Conservation (phyloP, 1,140 invertebrate species). For the Trichoplusia ni region DNA sequence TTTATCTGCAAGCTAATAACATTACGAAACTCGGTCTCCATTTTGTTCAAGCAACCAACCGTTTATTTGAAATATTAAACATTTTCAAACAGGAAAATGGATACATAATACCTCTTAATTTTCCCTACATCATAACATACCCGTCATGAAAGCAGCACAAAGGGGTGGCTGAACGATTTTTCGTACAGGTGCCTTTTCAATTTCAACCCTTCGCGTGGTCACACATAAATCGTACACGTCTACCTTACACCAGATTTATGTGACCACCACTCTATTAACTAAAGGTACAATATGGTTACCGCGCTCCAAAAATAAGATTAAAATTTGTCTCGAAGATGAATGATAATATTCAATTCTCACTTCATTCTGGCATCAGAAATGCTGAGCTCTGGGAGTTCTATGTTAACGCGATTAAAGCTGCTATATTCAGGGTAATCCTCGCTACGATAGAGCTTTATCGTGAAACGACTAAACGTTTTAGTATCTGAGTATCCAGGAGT, state of each 20-base stretch:
- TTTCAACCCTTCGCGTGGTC: constrained; percentile 1
- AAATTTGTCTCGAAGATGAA: background rate
- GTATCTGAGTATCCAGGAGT: background rate
- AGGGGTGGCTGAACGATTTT: background rate
- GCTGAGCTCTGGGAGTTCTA: background rate
- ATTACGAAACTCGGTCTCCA: no score
- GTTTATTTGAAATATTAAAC: no score
- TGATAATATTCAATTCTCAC: background rate
- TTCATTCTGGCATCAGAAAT: background rate
- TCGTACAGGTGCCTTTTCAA: constrained; percentile 21
- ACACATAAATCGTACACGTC: constrained; percentile 20
- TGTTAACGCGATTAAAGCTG: background rate
- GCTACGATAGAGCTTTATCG: background rate
- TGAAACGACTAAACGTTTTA: background rate
- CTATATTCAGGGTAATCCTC: background rate
- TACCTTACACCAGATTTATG: constrained; percentile 20
- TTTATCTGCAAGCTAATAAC: no score
- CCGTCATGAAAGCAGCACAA: background rate
- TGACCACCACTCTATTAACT: background rate
- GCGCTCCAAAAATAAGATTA: background rate
- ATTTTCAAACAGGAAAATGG: no score
- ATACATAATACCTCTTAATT: background rate
- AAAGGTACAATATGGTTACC: background rate
- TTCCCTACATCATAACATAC: background rate
- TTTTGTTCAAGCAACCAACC: no score